A percentile compares a stretch with the other conserved stretches of the same genome.
Evolutionary conservation across 2,113 vertebrate genomes (phyloP).

Genomic region (Sinocyclocheilus rhinocerous): DNA sequence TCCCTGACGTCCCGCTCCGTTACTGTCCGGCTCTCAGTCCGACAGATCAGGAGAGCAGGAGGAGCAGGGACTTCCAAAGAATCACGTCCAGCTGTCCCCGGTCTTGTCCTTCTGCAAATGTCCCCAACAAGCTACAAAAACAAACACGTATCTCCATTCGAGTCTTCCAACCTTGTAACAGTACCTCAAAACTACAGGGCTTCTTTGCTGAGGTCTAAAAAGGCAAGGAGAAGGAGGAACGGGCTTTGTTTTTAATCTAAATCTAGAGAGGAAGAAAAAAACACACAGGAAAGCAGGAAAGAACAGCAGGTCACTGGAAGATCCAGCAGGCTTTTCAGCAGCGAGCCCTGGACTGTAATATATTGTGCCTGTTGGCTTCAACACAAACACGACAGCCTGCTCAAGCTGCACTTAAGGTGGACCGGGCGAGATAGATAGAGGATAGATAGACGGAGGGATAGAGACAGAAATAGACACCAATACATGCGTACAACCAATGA

Average conservation of each 20-base stretch:
- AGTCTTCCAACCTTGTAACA: conserved; percentile 57
- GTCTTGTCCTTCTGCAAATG: conserved; percentile 52
- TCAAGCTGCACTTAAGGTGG: conserved; percentile 83
- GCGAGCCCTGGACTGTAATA: conserved; percentile 84
- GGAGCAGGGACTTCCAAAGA: conserved; percentile 50
- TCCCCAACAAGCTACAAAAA: conserved; percentile 66
- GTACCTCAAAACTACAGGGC: conserved; percentile 53
- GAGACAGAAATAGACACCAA: conserved; percentile 21
- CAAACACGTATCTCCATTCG: conserved; percentile 69
- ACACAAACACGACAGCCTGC: conserved; percentile 83
- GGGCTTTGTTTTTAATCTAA: conserved; percentile 82
- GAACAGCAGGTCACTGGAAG: conserved; percentile 84
- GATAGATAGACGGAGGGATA: not conserved
- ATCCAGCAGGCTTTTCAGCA: conserved; percentile 86
- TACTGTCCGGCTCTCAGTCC: conserved; percentile 29
- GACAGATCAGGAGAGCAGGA: conserved; percentile 19
- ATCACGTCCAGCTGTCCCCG: conserved; percentile 65
- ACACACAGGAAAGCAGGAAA: conserved; percentile 76
- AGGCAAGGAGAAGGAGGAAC: conserved; percentile 53
- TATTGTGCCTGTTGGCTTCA: conserved; percentile 87
- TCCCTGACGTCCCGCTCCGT: conserved; percentile 50
- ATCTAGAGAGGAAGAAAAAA: conserved; percentile 65
- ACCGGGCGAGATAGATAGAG: conserved; percentile 65
- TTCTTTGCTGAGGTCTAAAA: conserved; percentile 56
- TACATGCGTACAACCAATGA: not conserved